phyloP scores from a whole-genome alignment of 2,888 invertebrate genomes.

The Cephus pygmeus region DNA sequence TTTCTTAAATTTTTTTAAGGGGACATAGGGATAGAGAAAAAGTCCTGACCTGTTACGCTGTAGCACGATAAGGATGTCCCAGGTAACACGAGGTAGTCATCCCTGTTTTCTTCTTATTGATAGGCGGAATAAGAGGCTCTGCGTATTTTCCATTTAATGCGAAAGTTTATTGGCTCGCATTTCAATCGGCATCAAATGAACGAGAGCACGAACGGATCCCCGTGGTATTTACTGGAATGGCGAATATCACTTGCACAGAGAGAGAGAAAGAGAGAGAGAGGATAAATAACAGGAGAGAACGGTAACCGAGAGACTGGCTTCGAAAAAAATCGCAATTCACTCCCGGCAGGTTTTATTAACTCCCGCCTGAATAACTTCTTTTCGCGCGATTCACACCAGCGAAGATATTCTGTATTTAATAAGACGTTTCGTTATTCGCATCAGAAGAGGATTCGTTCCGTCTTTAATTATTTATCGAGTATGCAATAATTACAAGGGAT shows the following conservation, averaged over 20 bases:
- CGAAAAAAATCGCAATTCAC: slow-evolving; percentile 17
- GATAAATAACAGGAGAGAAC: background rate
- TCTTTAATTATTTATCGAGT: slow-evolving; percentile 55
- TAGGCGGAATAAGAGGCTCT: background rate
- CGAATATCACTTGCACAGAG: background rate
- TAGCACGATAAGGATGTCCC: background rate
- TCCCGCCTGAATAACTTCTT: slow-evolving; percentile 51
- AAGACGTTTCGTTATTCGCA: slow-evolving; percentile 40
- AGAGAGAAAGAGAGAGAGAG: slow-evolving; percentile 5
- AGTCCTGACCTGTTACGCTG: background rate
- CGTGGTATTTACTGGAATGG: background rate
- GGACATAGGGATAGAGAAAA: background rate
- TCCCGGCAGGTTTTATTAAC: slow-evolving; percentile 45
- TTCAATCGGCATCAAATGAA: background rate
- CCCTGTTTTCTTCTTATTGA: background rate
- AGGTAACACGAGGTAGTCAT: background rate
- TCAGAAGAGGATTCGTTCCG: slow-evolving; percentile 16
- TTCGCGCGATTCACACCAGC: slow-evolving; percentile 36
- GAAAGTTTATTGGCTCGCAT: background rate
- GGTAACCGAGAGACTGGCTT: background rate
- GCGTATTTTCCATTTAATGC: background rate
- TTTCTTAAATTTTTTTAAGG: background rate
- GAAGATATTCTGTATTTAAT: slow-evolving; percentile 47
- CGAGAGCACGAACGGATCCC: background rate
- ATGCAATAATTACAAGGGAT: slow-evolving; percentile 41